These are phyloP conservation scores for Pardalotus punctatus DNA, from an alignment of 2,113 vertebrate species.

Conservation along the genomic window DNA sequence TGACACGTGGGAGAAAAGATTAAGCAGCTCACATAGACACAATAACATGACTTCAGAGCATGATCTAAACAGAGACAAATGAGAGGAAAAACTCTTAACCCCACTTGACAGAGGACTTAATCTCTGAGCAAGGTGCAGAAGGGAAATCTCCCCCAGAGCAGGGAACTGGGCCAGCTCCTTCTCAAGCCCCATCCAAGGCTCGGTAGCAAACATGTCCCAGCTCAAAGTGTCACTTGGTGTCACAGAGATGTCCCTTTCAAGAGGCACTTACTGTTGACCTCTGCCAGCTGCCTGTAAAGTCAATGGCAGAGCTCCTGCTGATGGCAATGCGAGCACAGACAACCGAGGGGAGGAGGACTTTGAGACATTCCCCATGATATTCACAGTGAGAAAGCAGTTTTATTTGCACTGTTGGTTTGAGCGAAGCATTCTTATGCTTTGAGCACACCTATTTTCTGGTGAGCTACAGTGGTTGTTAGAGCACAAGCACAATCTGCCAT, in stretches of 20 bases:
- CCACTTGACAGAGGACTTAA: not conserved
- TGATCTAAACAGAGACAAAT: not conserved
- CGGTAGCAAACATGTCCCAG: not conserved
- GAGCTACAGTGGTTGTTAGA: conserved; percentile 33
- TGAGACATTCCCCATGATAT: not conserved
- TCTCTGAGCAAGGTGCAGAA: not conserved
- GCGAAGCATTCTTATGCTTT: not conserved
- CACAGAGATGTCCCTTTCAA: not conserved
- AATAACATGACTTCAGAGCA: not conserved
- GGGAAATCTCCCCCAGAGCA: not conserved
- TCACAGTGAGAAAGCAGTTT: not conserved
- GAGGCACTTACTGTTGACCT: not conserved
- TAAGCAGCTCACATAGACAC: not conserved
- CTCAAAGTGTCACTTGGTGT: not conserved
- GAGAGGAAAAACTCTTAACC: not conserved
- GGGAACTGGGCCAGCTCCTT: not conserved
- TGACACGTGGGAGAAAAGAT: not conserved
- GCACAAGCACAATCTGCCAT: conserved; percentile 27
- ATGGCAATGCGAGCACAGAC: not conserved
- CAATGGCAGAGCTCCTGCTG: not conserved
- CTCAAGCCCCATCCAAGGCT: not conserved
- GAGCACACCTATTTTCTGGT: conserved; percentile 39
- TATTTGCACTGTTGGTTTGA: not conserved
- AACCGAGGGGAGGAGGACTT: not conserved
- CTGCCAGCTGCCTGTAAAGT: not conserved